Base-by-base conservation (phyloP, 1,140 invertebrate species). In the Armadillidium nasatum region DNA sequence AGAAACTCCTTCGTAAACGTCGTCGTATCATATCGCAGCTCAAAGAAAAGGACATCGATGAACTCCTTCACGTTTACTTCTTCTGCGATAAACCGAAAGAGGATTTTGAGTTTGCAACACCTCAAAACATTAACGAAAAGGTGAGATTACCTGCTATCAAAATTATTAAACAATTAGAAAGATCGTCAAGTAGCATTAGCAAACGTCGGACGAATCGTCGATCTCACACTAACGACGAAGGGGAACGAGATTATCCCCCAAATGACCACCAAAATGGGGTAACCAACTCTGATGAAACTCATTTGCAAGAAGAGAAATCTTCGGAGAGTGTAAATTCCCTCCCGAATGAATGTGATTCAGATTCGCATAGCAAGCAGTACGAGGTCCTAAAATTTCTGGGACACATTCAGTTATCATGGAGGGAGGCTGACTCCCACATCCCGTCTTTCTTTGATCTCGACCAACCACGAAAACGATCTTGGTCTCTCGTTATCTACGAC, bases 41-140 rank as follows among this genome's bases (percentile, higher is more conserved):
- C 4, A 71, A 73, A 44, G 77, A 78, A 44, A 66, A 76, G 67
- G 77, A 78, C 71, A 75, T 75, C 60, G 71, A 75, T 13, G 70
- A 78, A 67, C 45, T 78, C 44, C 70, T 78, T 44, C 74, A 54
- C 23, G 46, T 78, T 33, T 78, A 78, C 71, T 78, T 78, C 54
- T 75, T 67, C 46, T 67, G 54, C 33, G 77, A 60, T 60, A 15
- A 13, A 15, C 50, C 50, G 11, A 7, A 60, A 7, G 50, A 60
- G 19, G 50, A 2, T 60, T 60, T 60, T 19, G 50, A 60, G 19
- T 60, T 60, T 19, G 50, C 50, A 15, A 60, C 50, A 3, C 50
- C 50, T 60, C 50, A 60, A 7, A 60, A 60, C 19, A 60, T 60
- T 60, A 19, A 60, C 7, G 50, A 60, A 60, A 60, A 60, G 7